These are phyloP conservation scores for Drosophila bunnanda DNA, from an alignment of 2,888 invertebrate species.

Conservation along the genomic window DNA sequence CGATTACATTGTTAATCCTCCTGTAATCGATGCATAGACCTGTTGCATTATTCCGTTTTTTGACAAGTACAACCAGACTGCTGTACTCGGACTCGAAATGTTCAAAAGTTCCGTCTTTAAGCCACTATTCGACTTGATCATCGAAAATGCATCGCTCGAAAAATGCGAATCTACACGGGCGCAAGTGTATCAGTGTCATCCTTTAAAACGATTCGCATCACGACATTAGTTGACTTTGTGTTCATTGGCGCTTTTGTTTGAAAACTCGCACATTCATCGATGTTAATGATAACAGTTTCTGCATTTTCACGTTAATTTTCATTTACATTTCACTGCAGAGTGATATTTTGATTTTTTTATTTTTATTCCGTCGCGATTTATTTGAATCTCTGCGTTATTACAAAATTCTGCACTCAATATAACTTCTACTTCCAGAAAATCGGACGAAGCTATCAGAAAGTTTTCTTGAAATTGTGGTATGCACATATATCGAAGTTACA, in stretches of 20 bases:
- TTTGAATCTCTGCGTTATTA: no score
- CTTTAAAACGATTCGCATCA: background rate
- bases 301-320: background rate
- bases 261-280: background rate
- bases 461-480: no score
- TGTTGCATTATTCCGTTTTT: no score
- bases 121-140: constrained; percentile 1
- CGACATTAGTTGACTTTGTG: background rate
- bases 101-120: background rate
- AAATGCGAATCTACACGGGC: background rate
- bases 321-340: background rate
- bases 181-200: background rate
- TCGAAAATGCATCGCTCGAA: background rate
- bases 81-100: constrained; percentile 1
- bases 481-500: no score
- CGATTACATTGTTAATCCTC: no score
- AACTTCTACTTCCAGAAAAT: no score
- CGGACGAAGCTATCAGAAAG: no score
- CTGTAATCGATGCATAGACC: no score
- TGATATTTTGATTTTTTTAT: no score
- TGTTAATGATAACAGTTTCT: background rate
- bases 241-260: background rate
- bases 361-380: no score
- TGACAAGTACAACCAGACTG: background rate
- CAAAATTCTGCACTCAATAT: no score